Evolutionary conservation across 1,140 invertebrate species (phyloP).

Genomic region (Elysia chlorotica): DNA sequence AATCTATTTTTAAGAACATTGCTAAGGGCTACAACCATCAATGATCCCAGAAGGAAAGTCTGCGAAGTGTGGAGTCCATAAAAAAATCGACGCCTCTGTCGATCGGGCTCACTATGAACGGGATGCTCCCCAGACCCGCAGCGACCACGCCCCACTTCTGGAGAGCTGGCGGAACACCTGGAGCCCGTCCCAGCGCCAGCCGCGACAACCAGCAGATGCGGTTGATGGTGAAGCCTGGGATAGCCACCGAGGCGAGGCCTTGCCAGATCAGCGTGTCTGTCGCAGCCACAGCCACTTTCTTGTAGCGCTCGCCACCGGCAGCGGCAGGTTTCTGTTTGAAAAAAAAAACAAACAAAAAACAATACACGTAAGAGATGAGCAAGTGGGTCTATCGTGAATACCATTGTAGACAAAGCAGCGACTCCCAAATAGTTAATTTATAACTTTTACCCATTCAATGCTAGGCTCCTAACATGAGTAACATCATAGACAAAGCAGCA

Average conservation of each 20-base stretch:
- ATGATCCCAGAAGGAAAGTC: no score
- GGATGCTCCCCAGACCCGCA: conserved; percentile 83
- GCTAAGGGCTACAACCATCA: no score
- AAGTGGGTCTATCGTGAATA: background rate
- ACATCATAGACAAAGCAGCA: background rate
- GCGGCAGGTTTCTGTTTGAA: background rate
- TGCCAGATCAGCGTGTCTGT: conserved; percentile 91
- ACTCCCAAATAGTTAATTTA: background rate
- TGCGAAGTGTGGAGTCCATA: conserved; percentile 78
- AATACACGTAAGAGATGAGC: background rate
- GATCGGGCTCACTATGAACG: conserved; percentile 91
- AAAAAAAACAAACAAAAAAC: background rate
- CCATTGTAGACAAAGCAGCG: background rate
- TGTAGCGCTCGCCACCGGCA: conserved; percentile 5
- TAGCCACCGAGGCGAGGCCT: conserved; percentile 85
- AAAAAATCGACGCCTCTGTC: conserved; percentile 77
- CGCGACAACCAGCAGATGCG: conserved; percentile 74
- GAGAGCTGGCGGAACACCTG: conserved; percentile 62
- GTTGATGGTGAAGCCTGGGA: conserved; percentile 93
- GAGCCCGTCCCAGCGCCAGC: conserved; percentile 65
- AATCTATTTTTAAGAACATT: no score
- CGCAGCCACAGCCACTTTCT: conserved; percentile 64
- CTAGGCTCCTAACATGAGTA: background rate
- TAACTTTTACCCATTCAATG: background rate
- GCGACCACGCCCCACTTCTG: conserved; percentile 75